These are phyloP conservation scores for Nasonovia ribisnigri DNA, from an alignment of 2,888 invertebrate genomes.

Conservation along the genomic window DNA sequence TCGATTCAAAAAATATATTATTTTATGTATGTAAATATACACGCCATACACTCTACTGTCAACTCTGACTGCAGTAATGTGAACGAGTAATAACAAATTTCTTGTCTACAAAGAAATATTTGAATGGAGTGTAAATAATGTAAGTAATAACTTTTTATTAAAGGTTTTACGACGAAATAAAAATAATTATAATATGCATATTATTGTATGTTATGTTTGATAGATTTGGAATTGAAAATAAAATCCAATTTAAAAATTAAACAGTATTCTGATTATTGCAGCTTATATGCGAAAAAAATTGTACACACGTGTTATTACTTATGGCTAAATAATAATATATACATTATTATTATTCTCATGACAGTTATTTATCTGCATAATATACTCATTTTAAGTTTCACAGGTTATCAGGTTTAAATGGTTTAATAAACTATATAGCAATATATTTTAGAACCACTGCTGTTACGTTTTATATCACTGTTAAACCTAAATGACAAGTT, in stretches of 20 bases:
- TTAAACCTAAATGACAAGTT: slow-evolving; percentile 8
- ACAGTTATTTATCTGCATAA: not conserved
- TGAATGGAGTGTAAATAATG: not conserved
- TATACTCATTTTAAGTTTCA: not conserved
- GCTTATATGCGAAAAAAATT: not conserved
- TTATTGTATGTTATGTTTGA: not conserved
- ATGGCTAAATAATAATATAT: not conserved
- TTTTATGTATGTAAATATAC: not conserved
- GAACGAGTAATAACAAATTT: not conserved
- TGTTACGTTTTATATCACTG: not conserved
- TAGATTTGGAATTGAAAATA: not conserved
- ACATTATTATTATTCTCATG: not conserved
- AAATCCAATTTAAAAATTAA: not conserved
- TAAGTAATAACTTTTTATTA: not conserved
- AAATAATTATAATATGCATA: not conserved
- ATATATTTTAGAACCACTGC: not conserved
- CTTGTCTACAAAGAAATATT: not conserved
- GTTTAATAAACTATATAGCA: not conserved
- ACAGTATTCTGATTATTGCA: not conserved
- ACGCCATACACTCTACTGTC: not conserved
- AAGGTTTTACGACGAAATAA: not conserved
- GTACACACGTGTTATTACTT: not conserved
- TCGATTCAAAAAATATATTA: not conserved
- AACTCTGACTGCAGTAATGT: not conserved
- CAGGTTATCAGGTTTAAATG: not conserved